A percentile compares a stretch with the other conserved stretches of the same genome.
These are phyloP conservation scores for Euleptes europaea DNA, from an alignment of 2,113 vertebrate species.

Conservation along the genomic window DNA sequence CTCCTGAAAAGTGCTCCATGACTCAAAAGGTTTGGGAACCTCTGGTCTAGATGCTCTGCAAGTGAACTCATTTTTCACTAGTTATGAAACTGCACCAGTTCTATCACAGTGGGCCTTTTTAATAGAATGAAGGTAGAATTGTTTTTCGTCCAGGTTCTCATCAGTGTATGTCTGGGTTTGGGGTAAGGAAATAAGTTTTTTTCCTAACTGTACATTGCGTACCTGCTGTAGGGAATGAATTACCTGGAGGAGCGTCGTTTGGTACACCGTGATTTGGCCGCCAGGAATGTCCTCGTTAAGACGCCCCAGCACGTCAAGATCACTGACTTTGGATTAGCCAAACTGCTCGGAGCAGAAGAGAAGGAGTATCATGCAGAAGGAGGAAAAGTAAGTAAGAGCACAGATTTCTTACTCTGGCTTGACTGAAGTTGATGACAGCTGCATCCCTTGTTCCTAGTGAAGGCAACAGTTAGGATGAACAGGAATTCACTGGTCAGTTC, in stretches of 20 bases:
- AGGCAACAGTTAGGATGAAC: background rate
- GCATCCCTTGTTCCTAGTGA: background rate
- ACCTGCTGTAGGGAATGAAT: conserved; percentile 86
- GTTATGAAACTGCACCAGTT: background rate
- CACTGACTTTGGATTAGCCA: conserved; percentile 93
- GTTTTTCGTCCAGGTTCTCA: fast-evolving
- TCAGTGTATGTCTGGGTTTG: fast-evolving
- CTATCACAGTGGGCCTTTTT: background rate
- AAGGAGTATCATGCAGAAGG: conserved; percentile 93
- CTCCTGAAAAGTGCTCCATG: too few relatives aligned
- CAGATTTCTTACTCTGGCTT: fast-evolving
- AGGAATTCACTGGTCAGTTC: background rate
- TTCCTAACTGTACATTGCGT: fast-evolving
- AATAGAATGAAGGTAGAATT: background rate
- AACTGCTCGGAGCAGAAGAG: conserved; percentile 87
- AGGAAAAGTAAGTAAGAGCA: conserved; percentile 78
- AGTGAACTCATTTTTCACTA: background rate
- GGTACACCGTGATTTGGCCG: conserved; percentile 95
- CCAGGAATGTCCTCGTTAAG: conserved; percentile 93
- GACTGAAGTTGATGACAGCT: fast-evolving
- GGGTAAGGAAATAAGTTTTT: background rate
- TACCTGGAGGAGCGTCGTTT: conserved; percentile 92
- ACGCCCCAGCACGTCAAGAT: conserved; percentile 92
- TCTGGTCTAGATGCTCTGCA: background rate
- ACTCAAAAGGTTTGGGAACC: too few relatives aligned